Base-by-base conservation (phyloP, 2,888 invertebrate species). In the Portevinia maculata region DNA sequence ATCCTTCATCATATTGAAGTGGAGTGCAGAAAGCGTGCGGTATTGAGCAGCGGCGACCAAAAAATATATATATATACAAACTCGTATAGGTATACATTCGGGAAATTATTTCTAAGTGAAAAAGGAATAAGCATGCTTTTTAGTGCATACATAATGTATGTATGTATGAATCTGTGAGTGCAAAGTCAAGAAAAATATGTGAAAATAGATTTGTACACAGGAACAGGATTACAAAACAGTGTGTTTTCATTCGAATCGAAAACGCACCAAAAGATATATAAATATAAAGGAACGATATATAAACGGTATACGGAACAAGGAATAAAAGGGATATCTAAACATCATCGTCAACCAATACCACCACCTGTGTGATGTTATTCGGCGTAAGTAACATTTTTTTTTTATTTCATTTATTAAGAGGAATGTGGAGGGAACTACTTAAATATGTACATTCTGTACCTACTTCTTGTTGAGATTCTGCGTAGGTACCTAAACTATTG, bases 351-450 rank as follows among this genome's bases (percentile, higher is more conserved):
- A 55, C 55, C 67, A 55, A 57, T 46, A 69, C 75, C 64, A 76
- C 70, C 81, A 70, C 70, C 81, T 81, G 81, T 81, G 81, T 81
- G 76, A 81, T 81, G 81, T 81, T 81, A 81, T 81, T 81, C 62
- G 81, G 81, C 48, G 81, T 81, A 50, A 81, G 81, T 81, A 67
- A 19, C n/a, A 67, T n/a, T n/a, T 11, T 28, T 9, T n/a, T 28
- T 57, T 55, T 67, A 24, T 46, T 28, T n/a, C 32, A 15, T 41
- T 55, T 34, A 41, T 44, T 46, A 15, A 8, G 21, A 44, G 24
- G 24, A n/a, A 15, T 30, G 15, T 24, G 17, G 15, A 15, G 9
- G 15, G 8, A 17, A 15, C 11, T 34, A n/a, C n/a, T n/a, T n/a
- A 1, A 1, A 15, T 0, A 17, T 9, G 9, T 48, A 37, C 30